These are phyloP conservation scores for Caenorhabditis zanzibari DNA, from an alignment of 2,888 invertebrate species.

Conservation along the genomic window DNA sequence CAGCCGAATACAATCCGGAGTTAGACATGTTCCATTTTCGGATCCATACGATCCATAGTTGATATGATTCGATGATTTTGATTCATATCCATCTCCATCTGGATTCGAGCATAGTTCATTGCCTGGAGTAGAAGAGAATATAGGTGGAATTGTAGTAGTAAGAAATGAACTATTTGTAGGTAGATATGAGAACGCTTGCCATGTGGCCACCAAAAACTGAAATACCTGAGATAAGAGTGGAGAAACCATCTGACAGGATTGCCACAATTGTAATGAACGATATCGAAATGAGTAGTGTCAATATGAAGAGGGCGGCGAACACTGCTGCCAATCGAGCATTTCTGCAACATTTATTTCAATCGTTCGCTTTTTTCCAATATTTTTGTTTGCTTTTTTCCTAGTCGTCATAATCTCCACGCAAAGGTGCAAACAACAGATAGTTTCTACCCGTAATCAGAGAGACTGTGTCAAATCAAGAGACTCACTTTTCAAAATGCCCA, in stretches of 20 bases:
- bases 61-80: conserved; percentile 3
- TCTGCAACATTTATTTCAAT: conserved; percentile 50
- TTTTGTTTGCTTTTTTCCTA: conserved; percentile 27
- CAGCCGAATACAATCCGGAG: conserved; percentile 74
- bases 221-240: conserved; percentile 67
- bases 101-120: conserved; percentile 35
- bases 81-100: conserved; percentile 32
- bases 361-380: not conserved
- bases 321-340: conserved; percentile 74
- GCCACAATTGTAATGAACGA: conserved; percentile 73
- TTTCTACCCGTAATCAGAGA: not conserved
- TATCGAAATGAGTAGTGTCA: conserved; percentile 72
- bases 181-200: conserved; percentile 51
- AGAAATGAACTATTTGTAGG: conserved; percentile 8
- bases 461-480: conserved; percentile 10
- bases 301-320: conserved; percentile 74
- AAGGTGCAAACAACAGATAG: conserved; percentile 24
- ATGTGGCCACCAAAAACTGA: conserved; percentile 38
- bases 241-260: conserved; percentile 76
- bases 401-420: conserved; percentile 27
- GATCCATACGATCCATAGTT: conserved; percentile 10
- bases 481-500: conserved; percentile 6
- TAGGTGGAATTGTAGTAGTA: not conserved
- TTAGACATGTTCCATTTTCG: conserved; percentile 58
- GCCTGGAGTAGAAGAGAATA: conserved; percentile 37